Conservation (phyloP, 1,140 invertebrate genomes). For the Cylas formicarius region DNA sequence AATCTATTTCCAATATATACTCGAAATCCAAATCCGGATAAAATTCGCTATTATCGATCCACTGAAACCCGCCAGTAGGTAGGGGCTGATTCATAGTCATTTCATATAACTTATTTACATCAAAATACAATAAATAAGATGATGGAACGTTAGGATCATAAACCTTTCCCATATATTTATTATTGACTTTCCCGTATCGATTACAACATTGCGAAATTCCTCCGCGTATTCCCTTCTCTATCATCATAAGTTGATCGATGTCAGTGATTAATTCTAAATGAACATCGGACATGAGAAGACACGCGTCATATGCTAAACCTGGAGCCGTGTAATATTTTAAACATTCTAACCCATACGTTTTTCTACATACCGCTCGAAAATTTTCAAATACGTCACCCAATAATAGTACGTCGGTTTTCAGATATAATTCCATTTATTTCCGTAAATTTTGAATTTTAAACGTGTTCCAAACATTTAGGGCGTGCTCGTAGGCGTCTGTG, state of each 20-base stretch:
- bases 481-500: slow-evolving; percentile 43
- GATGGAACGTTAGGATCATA: slow-evolving; percentile 7
- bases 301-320: slow-evolving; percentile 41
- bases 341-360: slow-evolving; percentile 37
- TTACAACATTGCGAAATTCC: slow-evolving; percentile 32
- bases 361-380: slow-evolving; percentile 36
- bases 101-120: slow-evolving; percentile 52
- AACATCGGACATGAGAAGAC: slow-evolving; percentile 39
- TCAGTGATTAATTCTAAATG: slow-evolving; percentile 44
- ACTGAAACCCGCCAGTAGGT: slow-evolving; percentile 43
- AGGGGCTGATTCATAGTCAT: slow-evolving; percentile 43
- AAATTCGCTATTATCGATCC: slow-evolving; percentile 22
- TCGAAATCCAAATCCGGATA: slow-evolving; percentile 38
- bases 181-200: slow-evolving; percentile 32
- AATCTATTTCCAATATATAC: slow-evolving; percentile 47
- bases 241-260: slow-evolving; percentile 33
- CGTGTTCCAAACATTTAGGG: slow-evolving; percentile 40
- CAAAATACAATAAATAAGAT: slow-evolving; percentile 39
- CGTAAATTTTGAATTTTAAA: slow-evolving; percentile 41
- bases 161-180: slow-evolving; percentile 10
- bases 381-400: slow-evolving; percentile 46
- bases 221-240: slow-evolving; percentile 29
- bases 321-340: slow-evolving; percentile 39
- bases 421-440: slow-evolving; percentile 43
- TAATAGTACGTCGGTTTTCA: slow-evolving; percentile 40